phyloP scores from a whole-genome alignment of 2,113 vertebrate genomes.

The Cacatua alba region DNA sequence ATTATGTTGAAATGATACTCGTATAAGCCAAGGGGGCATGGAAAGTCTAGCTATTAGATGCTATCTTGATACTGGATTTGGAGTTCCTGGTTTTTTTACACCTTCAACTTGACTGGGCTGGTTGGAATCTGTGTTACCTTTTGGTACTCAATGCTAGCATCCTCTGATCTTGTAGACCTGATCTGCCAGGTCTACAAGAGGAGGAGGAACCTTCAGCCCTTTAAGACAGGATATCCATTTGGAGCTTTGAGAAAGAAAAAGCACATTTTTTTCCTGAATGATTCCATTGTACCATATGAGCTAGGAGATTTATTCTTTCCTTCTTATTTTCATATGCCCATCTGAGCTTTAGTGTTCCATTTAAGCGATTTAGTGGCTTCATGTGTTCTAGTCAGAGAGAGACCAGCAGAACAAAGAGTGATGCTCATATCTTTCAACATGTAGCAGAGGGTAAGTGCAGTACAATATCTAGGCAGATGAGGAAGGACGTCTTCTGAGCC shows the following conservation, averaged over 20 bases:
- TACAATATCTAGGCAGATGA: not conserved
- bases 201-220: not conserved
- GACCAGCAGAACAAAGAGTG: not conserved
- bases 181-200: not conserved
- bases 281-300: not conserved
- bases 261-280: not conserved
- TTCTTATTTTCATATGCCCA: not conserved
- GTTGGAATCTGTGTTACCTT: not conserved
- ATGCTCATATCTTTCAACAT: not conserved
- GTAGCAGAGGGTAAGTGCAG: not conserved
- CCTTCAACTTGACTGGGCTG: not conserved
- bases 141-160: not conserved
- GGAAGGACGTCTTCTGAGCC: not conserved
- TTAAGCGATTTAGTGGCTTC: not conserved
- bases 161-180: not conserved
- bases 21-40: not conserved
- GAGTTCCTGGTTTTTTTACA: not conserved
- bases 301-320: not conserved
- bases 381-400: not conserved
- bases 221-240: not conserved
- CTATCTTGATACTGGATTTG: not conserved
- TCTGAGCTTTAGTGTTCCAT: not conserved
- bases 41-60: not conserved
- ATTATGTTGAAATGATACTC: not conserved
- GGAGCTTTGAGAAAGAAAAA: not conserved